Conservation (phyloP, 2,888 invertebrate genomes). For the Eilema sororculum region DNA sequence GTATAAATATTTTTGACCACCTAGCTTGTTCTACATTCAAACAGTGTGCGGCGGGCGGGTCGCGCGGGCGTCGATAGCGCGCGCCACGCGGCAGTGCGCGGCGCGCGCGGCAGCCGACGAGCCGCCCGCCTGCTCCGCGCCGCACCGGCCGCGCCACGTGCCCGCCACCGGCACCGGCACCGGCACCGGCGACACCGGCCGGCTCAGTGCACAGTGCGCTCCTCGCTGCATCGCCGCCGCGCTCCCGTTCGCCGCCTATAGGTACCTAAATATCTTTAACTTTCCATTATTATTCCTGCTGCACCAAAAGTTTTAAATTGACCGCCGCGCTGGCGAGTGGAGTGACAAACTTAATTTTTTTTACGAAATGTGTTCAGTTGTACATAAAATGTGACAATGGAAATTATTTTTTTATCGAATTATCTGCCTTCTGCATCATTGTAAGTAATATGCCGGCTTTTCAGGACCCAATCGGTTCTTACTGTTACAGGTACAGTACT, state of each 20-base stretch:
- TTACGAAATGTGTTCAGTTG: not conserved
- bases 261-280: slow-evolving; percentile 12
- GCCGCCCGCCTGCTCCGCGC: slow-evolving; percentile 61
- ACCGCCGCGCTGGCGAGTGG: not conserved
- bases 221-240: not conserved
- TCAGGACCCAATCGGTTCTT: not conserved
- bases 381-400: not conserved
- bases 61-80: slow-evolving; percentile 48
- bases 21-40: too few relatives aligned
- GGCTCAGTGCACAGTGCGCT: not conserved
- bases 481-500: too few relatives aligned
- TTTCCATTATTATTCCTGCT: not conserved
- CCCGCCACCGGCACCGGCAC: slow-evolving; percentile 38
- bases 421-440: not conserved
- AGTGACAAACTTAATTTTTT: not conserved
- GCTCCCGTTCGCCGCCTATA: slow-evolving; percentile 11
- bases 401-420: not conserved
- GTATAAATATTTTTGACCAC: too few relatives aligned
- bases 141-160: slow-evolving; percentile 52
- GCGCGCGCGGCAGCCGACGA: slow-evolving; percentile 75
- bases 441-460: not conserved
- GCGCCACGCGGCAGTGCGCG: slow-evolving; percentile 74
- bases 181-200: slow-evolving; percentile 18
- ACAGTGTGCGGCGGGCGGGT: too few relatives aligned
- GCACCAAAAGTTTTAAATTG: not conserved